Evolutionary conservation across 2,888 invertebrate genomes (phyloP), one percentile per base, ranked within the genome.

Genomic region (Yponomeuta evonymella): DNA sequence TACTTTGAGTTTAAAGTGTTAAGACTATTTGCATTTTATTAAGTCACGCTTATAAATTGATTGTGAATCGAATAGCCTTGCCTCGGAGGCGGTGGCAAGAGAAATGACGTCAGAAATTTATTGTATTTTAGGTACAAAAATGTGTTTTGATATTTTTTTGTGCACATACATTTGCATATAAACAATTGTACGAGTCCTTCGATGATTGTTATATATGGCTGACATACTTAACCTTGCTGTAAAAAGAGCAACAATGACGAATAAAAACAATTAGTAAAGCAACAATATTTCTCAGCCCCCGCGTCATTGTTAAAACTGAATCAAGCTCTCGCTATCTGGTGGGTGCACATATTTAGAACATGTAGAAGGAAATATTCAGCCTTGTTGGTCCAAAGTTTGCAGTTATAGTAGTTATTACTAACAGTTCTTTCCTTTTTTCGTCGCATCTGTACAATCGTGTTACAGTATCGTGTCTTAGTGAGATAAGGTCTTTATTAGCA

Each of bases 231-330:
- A 48, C 67, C 67, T 67, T 67, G 23, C 33, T 65, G 29, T 65
- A 23, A 65, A 30, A 79, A 78, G 87, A 86, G 87, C 79, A 89
- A 90, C 89, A 90, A 89, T 86, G 80, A 82, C 76, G 82, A 86
- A 87, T 84, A 85, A 85, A 87, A 70, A 84, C 84, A 88, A 89
- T 90, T 87, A 89, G 82, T 87, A 15, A 63, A 63, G 15, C 30
- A 82, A 85, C 84, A 84, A 85, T 86, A 84, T 86, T 82, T 79
- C 76, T 12, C 12, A 78, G 86, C 90, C 91, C 88, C 89, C 92
- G 86, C 90, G 83, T 78, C 84, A 88, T 90, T 89, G 88, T 90
- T 70, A 69, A 29, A 70, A 70, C 63, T 71, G 43, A 73, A 67
- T 71, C 68, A 48, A 63, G 6, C 15, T 58, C 15, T 58, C 51